Conservation (phyloP, 2,888 invertebrate species). For the Tuta absoluta region DNA sequence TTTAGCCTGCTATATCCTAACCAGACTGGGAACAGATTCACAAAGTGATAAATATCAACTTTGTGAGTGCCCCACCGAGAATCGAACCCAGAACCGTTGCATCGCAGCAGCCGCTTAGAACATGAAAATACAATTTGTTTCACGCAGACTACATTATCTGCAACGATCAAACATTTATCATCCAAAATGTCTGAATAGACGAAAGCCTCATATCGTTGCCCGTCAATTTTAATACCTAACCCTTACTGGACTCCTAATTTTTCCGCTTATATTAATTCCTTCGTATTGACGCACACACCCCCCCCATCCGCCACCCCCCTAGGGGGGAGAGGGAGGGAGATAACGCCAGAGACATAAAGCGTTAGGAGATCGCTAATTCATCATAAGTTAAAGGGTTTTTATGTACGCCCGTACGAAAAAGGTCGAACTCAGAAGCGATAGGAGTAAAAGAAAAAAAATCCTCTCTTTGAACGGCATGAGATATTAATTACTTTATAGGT, state of each 20-base stretch:
- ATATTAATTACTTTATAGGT: conserved; percentile 72
- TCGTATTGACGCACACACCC: conserved; percentile 67
- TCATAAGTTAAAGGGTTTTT: conserved; percentile 82
- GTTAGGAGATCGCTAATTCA: conserved; percentile 81
- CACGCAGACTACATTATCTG: neutral
- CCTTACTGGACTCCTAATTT: conserved; percentile 53
- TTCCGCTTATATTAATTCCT: conserved; percentile 77
- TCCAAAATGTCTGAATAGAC: conserved; percentile 4
- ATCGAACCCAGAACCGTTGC: no score
- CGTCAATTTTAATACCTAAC: conserved; percentile 23
- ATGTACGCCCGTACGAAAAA: conserved; percentile 66
- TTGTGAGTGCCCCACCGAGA: no score
- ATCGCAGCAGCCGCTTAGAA: no score
- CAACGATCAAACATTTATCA: neutral
- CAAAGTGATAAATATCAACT: no score
- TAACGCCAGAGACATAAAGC: conserved; percentile 79
- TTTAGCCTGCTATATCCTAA: no score
- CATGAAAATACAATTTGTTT: no score
- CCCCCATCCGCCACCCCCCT: conserved; percentile 36
- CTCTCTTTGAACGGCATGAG: conserved; percentile 60
- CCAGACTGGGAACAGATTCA: no score
- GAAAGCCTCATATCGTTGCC: conserved; percentile 14
- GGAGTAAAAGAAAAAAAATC: conserved; percentile 45
- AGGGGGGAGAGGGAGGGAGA: conserved; percentile 54
- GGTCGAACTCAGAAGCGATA: conserved; percentile 64